Conservation (phyloP, 37 sponge, comb jelly and placozoan genomes). For the Ianthella basta region DNA sequence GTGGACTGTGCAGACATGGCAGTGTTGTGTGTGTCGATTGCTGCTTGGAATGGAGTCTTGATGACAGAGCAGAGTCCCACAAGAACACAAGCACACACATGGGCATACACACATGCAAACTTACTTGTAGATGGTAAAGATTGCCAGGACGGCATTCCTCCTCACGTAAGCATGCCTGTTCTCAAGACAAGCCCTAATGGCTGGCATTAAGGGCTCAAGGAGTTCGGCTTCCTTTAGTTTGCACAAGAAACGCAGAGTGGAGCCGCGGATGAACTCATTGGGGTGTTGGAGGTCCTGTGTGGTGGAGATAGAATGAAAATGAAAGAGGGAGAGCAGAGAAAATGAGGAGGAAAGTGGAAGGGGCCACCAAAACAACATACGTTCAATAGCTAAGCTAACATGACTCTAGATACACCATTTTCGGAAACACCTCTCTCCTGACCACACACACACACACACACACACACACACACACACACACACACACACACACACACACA, state of each 20-base stretch:
- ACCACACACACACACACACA: neutral
- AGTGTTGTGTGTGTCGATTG: too few species aligned
- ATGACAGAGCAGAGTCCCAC: too few species aligned
- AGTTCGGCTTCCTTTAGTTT: constrained; percentile 98
- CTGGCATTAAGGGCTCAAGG: constrained; percentile 98
- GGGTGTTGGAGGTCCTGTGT: constrained; percentile 96
- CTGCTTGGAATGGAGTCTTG: too few species aligned
- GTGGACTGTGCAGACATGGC: too few species aligned
- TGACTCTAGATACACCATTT: neutral
- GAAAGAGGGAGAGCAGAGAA: neutral
- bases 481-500: neutral
- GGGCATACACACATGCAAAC: neutral
- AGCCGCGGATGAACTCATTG: constrained; percentile 97
- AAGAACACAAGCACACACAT: neutral
- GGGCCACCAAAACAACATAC: neutral
- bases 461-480: neutral
- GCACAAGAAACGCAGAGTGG: constrained; percentile 96
- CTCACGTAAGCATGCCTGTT: constrained; percentile 97
- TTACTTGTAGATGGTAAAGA: constrained; percentile 98
- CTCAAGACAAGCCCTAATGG: constrained; percentile 96
- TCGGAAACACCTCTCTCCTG: too few species aligned
- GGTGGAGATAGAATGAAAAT: neutral
- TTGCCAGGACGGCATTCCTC: constrained; percentile 98
- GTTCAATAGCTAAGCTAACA: neutral
- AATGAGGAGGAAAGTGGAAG: neutral